Evolutionary conservation across 2,113 vertebrate species (phyloP).

Genomic region (Columbina picui): DNA sequence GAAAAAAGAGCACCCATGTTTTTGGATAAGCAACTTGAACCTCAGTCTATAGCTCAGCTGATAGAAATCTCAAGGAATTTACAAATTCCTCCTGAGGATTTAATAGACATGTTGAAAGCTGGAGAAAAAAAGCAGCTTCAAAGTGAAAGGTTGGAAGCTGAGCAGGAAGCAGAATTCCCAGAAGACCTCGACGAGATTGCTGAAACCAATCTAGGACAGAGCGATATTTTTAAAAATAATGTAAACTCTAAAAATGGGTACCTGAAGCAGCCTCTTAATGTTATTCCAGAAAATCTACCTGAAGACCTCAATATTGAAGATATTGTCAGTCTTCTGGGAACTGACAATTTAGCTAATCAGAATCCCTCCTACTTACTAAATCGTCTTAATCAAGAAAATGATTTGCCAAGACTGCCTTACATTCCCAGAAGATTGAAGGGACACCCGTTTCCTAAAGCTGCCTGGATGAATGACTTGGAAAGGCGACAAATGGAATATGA

Average conservation of each 20-base stretch:
- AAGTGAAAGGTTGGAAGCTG: conserved; percentile 69
- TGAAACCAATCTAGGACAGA: conserved; percentile 70
- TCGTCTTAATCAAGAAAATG: conserved; percentile 79
- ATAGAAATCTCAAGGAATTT: conserved; percentile 90
- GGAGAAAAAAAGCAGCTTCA: conserved; percentile 73
- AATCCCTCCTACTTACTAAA: conserved; percentile 74
- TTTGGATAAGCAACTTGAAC: conserved; percentile 79
- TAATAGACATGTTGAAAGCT: conserved; percentile 86
- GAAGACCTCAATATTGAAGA: conserved; percentile 86
- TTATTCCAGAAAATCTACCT: conserved; percentile 75
- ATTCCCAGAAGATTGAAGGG: conserved; percentile 71
- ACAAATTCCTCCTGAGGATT: conserved; percentile 90
- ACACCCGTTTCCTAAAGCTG: conserved; percentile 66
- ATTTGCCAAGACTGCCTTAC: conserved; percentile 73
- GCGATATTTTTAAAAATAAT: conserved; percentile 73
- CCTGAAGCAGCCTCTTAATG: conserved; percentile 66
- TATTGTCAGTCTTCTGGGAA: conserved; percentile 86
- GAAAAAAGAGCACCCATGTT: conserved; percentile 74
- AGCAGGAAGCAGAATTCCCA: conserved; percentile 72
- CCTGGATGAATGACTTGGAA: conserved; percentile 73
- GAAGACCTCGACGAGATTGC: conserved; percentile 67
- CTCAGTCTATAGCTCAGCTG: conserved; percentile 85
- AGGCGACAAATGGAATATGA: conserved; percentile 79
- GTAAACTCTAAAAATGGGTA: conserved; percentile 72
- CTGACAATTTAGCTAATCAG: conserved; percentile 78